Evolutionary conservation across 2,113 vertebrate species (phyloP), one percentile per base, ranked within the genome.

Genomic region (Steatornis caripensis): DNA sequence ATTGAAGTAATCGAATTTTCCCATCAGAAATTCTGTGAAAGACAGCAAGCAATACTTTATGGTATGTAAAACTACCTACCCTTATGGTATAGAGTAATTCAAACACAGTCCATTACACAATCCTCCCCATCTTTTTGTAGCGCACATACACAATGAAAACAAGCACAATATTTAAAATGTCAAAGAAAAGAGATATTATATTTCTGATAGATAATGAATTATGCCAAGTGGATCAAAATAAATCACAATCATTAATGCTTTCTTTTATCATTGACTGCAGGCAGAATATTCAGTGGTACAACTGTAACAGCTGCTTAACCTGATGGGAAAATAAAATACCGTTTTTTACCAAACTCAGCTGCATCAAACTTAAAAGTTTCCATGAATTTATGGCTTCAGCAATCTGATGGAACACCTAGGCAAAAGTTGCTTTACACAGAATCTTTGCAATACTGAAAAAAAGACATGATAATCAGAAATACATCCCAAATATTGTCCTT

Each of bases 91-190:
- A 68, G 55, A 61, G 34, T 13, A 58, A 77, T 68, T 76, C 26
- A 10, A 30, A 60, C 48, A 27, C 12, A 51, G 45, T 1, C 26
- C 26, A 34, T 18, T 8, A 5, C 0, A 17, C 3, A n/a, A 15
- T 37, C 39, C 32, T n/a, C 66, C 62, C 15, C 48, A 30, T 13
- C 23, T 15, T 64, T 85, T 24, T 36, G 45, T 12, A 84, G 48
- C 36, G 49, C 70, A 23, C 22, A 4, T 14, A 87, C 71, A 27
- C 54, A 48, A 65, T 9, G n/a, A 14, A 36, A 79, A 15, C 23
- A 69, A 37, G 12, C 86, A 80, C 57, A 89, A 64, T 66, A 80
- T 2, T 70, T 54, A 36, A 94, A 91, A 75, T 27, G 21, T 68
- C 48, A 90, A 10, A 39, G 49, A 86, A 61, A 62, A 88, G 34